Percentiles rank a stretch among this genome's conserved stretches.
phyloP scores from a whole-genome alignment of 2,797 vertebrate species.

The Amblyopsis hoosieri region DNA sequence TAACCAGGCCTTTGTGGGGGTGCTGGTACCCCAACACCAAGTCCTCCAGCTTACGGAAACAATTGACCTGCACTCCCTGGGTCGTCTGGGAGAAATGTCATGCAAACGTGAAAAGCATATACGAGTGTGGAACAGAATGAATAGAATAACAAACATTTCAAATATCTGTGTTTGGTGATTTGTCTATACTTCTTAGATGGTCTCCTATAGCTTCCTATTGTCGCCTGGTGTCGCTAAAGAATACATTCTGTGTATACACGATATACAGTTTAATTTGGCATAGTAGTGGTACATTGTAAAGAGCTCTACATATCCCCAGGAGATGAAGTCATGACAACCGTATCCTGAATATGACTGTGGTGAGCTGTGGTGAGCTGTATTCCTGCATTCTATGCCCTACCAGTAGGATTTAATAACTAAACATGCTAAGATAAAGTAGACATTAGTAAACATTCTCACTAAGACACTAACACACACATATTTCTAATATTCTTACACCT shows the following conservation, averaged over 20 bases:
- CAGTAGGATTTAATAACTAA: conserved; percentile 1
- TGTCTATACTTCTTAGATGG: neutral
- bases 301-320: conserved; percentile 10
- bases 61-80: conserved; percentile 83
- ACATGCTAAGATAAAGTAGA: neutral
- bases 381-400: conserved; percentile 10
- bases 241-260: conserved; percentile 46
- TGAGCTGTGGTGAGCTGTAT: conserved; percentile 25
- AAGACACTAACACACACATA: conserved; percentile 4
- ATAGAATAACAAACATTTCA: neutral
- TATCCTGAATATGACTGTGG: conserved; percentile 33
- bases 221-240: conserved; percentile 27
- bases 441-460: conserved; percentile 19
- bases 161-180: no score
- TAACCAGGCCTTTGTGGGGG: conserved; percentile 82
- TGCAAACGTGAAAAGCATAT: neutral
- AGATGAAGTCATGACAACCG: conserved; percentile 26
- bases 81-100: conserved; percentile 68
- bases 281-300: conserved; percentile 14
- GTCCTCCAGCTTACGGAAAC: conserved; percentile 81
- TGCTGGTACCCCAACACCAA: conserved; percentile 82
- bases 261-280: conserved; percentile 32
- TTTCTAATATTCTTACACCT: no score
- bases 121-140: neutral
- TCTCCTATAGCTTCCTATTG: neutral